Evolutionary conservation across 2,113 vertebrate genomes (phyloP).

Genomic region (Gymnarchus niloticus): DNA sequence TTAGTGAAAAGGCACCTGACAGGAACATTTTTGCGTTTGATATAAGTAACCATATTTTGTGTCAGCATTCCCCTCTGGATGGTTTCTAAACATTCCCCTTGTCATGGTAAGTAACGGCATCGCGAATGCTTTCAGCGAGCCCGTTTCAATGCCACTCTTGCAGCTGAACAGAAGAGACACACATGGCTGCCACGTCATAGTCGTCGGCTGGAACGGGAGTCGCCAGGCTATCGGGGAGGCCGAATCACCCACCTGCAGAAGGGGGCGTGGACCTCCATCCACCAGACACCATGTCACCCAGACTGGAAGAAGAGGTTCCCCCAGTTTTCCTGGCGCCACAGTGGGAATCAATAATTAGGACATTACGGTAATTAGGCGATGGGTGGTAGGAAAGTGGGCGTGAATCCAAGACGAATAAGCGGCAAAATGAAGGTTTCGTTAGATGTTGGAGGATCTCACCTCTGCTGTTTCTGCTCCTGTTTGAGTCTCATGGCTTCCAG

Average conservation of each 20-base stretch:
- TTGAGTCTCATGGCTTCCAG: conserved; percentile 91
- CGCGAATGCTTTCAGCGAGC: neutral
- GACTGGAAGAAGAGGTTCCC: conserved; percentile 74
- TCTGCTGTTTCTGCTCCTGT: conserved; percentile 89
- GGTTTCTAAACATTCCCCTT: neutral
- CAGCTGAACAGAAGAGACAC: no score
- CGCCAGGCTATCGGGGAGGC: neutral
- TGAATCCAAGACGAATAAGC: neutral
- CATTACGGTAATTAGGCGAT: neutral
- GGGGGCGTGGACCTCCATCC: conserved; percentile 87
- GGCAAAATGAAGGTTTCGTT: no score
- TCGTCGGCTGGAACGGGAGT: no score
- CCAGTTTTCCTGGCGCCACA: conserved; percentile 71
- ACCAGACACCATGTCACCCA: conserved; percentile 81
- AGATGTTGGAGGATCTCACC: conserved; percentile 51
- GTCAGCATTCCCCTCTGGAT: neutral
- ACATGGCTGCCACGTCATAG: no score
- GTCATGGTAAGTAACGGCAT: neutral
- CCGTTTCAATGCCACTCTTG: no score
- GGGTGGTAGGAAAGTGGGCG: no score
- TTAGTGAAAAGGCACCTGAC: conserved; percentile 34
- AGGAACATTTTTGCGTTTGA: neutral
- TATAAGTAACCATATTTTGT: neutral
- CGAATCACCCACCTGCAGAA: conserved; percentile 67
- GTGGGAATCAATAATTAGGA: neutral